Percentiles rank a stretch among this genome's conserved stretches.
Conservation (phyloP, 1,140 invertebrate genomes). For the Aphaenogaster floridana region DNA sequence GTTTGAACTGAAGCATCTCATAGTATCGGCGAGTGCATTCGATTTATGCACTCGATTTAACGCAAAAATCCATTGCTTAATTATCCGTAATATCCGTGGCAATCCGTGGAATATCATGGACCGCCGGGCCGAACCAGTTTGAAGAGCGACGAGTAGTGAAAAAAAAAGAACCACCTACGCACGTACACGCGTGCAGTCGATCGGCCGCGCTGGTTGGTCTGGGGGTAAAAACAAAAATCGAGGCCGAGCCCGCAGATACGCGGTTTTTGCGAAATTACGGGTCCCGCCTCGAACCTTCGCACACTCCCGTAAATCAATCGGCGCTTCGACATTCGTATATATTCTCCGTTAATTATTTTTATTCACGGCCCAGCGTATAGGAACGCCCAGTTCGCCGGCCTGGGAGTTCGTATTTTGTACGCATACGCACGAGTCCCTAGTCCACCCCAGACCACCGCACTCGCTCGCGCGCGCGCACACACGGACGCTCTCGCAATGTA, state of each 20-base stretch:
- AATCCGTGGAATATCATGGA: constrained; percentile 69
- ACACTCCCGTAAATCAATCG: constrained; percentile 81
- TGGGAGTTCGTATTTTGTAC: constrained; percentile 52
- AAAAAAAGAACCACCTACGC: constrained; percentile 68
- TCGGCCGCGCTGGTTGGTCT: constrained; percentile 69
- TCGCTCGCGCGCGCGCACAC: neutral
- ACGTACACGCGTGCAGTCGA: constrained; percentile 65
- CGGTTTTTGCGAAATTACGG: constrained; percentile 80
- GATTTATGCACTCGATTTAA: constrained; percentile 72
- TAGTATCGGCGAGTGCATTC: constrained; percentile 58
- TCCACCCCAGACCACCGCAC: constrained; percentile 27
- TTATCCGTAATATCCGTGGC: constrained; percentile 73
- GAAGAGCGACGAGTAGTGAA: constrained; percentile 66
- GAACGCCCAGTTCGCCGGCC: constrained; percentile 71
- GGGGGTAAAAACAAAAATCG: constrained; percentile 77
- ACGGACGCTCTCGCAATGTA: neutral
- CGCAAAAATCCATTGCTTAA: constrained; percentile 72
- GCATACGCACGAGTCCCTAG: constrained; percentile 46
- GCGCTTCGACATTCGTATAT: constrained; percentile 79
- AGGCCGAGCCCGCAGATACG: constrained; percentile 78
- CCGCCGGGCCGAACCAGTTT: constrained; percentile 61
- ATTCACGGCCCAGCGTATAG: constrained; percentile 78
- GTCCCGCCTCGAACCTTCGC: constrained; percentile 76
- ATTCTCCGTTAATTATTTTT: constrained; percentile 82
- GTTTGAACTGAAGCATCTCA: constrained; percentile 60